phyloP scores from a whole-genome alignment of 2,797 vertebrate species.

The Phataginus tricuspis region DNA sequence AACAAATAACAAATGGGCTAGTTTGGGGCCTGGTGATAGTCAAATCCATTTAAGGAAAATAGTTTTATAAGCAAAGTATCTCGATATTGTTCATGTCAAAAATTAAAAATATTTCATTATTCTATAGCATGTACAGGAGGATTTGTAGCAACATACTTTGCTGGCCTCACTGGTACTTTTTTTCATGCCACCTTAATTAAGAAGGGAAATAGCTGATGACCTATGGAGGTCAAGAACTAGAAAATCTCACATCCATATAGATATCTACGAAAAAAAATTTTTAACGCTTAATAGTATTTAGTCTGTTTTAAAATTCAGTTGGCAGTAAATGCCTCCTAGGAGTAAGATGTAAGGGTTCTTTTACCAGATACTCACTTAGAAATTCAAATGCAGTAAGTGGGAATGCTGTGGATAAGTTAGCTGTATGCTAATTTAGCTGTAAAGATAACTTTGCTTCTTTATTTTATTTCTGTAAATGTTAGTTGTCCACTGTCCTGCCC shows the following conservation, averaged over 20 bases:
- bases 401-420: background rate
- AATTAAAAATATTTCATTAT: background rate
- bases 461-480: constrained; percentile 71
- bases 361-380: background rate
- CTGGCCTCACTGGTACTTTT: background rate
- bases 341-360: background rate
- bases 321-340: background rate
- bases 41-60: constrained; percentile 28
- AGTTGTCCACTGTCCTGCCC: constrained; percentile 93
- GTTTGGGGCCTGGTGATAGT: background rate
- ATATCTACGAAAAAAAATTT: background rate
- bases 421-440: background rate
- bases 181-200: background rate
- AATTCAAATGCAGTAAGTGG: background rate
- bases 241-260: background rate
- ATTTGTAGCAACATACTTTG: background rate
- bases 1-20: background rate
- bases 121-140: background rate
- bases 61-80: background rate
- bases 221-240: background rate
- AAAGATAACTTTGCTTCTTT: background rate
- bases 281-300: background rate
- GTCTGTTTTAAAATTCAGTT: background rate
- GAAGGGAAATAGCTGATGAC: constrained; percentile 5
- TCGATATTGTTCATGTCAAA: constrained; percentile 9